Base-by-base conservation (phyloP, 1,140 invertebrate species). In the Leptopilina boulardi region DNA sequence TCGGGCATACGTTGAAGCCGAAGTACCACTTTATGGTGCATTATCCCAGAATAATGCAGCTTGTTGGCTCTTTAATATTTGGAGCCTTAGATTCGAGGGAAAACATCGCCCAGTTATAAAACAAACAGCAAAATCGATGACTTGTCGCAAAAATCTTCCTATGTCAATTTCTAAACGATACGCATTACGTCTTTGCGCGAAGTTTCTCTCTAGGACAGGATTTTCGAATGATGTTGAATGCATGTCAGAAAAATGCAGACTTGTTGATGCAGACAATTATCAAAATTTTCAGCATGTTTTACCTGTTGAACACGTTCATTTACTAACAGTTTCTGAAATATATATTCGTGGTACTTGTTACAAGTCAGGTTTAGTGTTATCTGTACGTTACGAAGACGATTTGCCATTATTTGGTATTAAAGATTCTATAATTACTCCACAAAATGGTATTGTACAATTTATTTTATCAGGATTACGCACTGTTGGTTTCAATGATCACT, bases 31-130 rank as follows among this genome's bases (percentile, higher is more conserved):
- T 54, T 10, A 21, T 19, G 51, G 51, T 54, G n/a, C 51, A 54
- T 54, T 54, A 54, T n/a, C 51, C 51, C 6, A 19, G 51, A 9
- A 19, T 54, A 3, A 19, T 54, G 51, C n/a, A 54, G 1, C 9
- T 47, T 1, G 44, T 47, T 47, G 44, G 44, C 5, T 13, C 44
- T 0, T 18, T 47, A 18, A 47, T 47, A 47, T 47, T 47, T 21
- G 51, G 51, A 8, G 18, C 51, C 3, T 56, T 3, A 56, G 51
- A 21, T 21, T 56, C n/a, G 18, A 56, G 6, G 44, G 44, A 3
- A 47, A 56, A 56, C 51, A 56, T 56, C 51, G 51, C 18, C 19
- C 54, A 23, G 54, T 59, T 59, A 13, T 59, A 59, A 59, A 23
- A 19, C 54, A 59, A 59, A 21, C 21, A 9, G 54, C 54, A 26